Percentiles rank a stretch among this genome's conserved stretches.
Evolutionary conservation across 2,113 vertebrate species (phyloP).

Genomic region (Apaloderma vittatum): DNA sequence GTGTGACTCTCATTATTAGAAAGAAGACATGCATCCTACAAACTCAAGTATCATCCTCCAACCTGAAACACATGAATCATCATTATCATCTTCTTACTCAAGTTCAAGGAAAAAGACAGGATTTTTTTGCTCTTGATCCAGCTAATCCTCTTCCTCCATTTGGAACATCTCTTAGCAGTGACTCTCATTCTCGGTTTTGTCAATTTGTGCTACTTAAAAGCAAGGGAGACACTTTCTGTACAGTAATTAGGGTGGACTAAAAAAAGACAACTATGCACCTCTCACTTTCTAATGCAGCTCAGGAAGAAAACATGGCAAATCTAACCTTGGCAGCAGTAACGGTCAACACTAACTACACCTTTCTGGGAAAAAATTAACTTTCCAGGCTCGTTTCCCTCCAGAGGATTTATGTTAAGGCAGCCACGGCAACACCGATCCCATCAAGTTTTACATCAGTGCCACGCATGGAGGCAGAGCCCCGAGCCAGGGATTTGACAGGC

Average conservation of each 20-base stretch:
- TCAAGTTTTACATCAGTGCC: neutral
- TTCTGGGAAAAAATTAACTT: slow-evolving; percentile 29
- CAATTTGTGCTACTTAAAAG: neutral
- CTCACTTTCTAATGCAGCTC: neutral
- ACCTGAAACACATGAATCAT: neutral
- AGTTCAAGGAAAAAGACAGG: neutral
- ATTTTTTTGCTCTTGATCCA: neutral
- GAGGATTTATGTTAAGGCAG: neutral
- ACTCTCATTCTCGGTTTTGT: neutral
- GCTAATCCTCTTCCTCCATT: neutral
- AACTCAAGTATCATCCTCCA: neutral
- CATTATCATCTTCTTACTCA: neutral
- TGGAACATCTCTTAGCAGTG: neutral
- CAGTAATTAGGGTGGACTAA: accelerated
- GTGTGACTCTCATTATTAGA: neutral
- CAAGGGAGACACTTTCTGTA: neutral
- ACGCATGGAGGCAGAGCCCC: accelerated
- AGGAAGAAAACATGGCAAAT: neutral
- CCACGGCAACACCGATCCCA: accelerated
- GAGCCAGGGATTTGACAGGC: neutral
- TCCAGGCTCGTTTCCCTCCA: neutral
- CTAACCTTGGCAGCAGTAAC: neutral
- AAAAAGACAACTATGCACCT: neutral
- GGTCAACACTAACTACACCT: neutral
- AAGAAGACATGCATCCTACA: neutral